Base-by-base conservation (phyloP, 2,888 invertebrate species). In the Anthrax anthrax region DNA sequence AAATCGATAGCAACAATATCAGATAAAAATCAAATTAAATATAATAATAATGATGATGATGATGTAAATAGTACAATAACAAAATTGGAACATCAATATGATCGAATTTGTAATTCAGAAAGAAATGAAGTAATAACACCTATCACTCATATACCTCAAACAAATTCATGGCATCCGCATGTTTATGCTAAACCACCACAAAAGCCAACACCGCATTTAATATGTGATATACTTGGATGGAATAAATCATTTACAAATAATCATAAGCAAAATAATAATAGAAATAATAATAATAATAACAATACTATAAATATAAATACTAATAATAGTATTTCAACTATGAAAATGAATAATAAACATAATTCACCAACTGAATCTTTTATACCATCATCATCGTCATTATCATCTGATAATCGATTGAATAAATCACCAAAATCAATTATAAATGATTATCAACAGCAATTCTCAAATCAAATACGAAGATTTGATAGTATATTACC, bases 171-270 rank as follows among this genome's bases (percentile, higher is more conserved):
- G 90, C 91, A 90, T 70, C 84, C 88, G 34, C 91, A 91, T 65
- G 85, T 90, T 18, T 91, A 91, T 64, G 83, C 80, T 3, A 81
- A 81, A 56, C 81, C 87, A 13, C 86, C 86, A 12, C 80, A 80
- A 56, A 76, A 76, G 46, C 88, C 88, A 2, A 91, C 92, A 2
- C 85, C 90, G 5, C 88, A 90, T 66, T 78, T 81, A 37, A 92
- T 94, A 60, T 82, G 84, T 53, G 85, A 91, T 62, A 92, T 92
- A 54, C 72, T 94, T 56, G 89, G 88, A 18, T 70, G 80, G 66
- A 62, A 60, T 29, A 50, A 50, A 12, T 4, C 9, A n/a, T 23
- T 8, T 6, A 23, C 4, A 3, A 32, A 18, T 14, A 19, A 18
- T 23, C 29, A 32, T 29, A 19, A n/a, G 18, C 4, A 39, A 23